These are phyloP conservation scores for Helicoverpa zea DNA, from an alignment of 1,140 invertebrate genomes.

Conservation along the genomic window DNA sequence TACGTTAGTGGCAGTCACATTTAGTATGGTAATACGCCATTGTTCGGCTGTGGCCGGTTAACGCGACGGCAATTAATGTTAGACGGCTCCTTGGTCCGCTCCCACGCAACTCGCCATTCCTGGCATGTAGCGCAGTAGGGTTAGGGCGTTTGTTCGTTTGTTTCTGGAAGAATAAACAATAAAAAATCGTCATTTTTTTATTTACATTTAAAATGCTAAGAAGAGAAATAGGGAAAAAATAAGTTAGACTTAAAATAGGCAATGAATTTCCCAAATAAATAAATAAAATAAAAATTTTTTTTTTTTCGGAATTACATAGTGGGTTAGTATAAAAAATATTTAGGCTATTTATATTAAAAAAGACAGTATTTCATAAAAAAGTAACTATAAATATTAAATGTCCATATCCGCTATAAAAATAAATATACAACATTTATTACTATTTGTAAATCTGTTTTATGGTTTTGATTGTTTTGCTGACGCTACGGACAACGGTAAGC, in stretches of 20 bases:
- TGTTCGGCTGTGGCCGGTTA: constrained; percentile 30
- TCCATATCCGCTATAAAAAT: background rate
- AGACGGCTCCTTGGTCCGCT: constrained; percentile 3
- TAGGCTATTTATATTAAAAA: too few species aligned
- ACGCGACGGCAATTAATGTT: constrained; percentile 46
- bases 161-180: background rate
- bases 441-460: background rate
- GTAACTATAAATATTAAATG: too few species aligned
- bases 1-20: constrained; percentile 36
- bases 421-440: background rate
- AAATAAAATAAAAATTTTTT: too few species aligned
- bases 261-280: too few species aligned
- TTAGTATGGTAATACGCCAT: constrained; percentile 48
- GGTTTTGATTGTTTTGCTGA: background rate
- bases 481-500: constrained; percentile 13
- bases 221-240: too few species aligned
- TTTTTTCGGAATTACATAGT: too few species aligned
- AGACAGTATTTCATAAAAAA: too few species aligned
- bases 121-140: constrained; percentile 10
- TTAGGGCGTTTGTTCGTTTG: background rate
- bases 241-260: too few species aligned
- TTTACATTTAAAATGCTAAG: too few species aligned
- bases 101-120: constrained; percentile 49
- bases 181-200: too few species aligned
- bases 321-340: too few species aligned